Evolutionary conservation across 1,140 invertebrate genomes (phyloP), one percentile per base, ranked within the genome.

Genomic region (Microvelia longipes): DNA sequence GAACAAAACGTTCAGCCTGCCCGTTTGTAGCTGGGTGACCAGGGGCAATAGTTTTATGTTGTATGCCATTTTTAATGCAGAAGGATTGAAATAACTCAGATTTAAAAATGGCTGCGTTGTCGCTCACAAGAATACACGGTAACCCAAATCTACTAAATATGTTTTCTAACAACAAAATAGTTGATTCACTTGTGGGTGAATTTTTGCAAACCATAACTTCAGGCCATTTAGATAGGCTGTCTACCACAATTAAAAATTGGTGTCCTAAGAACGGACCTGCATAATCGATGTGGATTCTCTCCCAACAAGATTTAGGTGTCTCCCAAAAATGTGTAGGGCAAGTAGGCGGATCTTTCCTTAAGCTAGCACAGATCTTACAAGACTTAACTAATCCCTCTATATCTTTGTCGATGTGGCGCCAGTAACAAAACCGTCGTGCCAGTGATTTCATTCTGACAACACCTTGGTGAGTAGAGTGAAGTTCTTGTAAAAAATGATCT

Each of bases 261-360:
- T 76, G 69, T 0, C 74, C 74, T 65, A 75, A 60, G 64, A 80
- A 78, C 13, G 78, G 80, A 5, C 81, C 81, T 2, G 79, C 79
- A 71, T 75, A 83, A 73, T 84, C 84, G 0, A 81, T 75, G 71
- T 85, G 82, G 0, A 84, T 61, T 66, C 82, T 72, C 24, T 78
- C 72, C 79, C 81, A 84, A 1, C 79, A 62, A 14, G 28, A 26
- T 19, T 63, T 24, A 24, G 67, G 66, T 28, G 2, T 14, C 2
- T 73, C 69, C 75, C 76, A 77, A 2, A 62, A 61, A n/a, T 74
- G 70, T 0, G 73, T 26, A 15, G 71, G 70, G 66, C 68, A 73
- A 61, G 75, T 75, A 0, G 29, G 2, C 19, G 73, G 74, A 66
- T 63, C 75, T 50, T 70, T 73, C 67, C 70, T 71, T 11, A 73